Percentiles rank a stretch among this genome's conserved stretches.
Evolutionary conservation across 2,888 invertebrate genomes (phyloP).

Genomic region (Schizaphis graminum): DNA sequence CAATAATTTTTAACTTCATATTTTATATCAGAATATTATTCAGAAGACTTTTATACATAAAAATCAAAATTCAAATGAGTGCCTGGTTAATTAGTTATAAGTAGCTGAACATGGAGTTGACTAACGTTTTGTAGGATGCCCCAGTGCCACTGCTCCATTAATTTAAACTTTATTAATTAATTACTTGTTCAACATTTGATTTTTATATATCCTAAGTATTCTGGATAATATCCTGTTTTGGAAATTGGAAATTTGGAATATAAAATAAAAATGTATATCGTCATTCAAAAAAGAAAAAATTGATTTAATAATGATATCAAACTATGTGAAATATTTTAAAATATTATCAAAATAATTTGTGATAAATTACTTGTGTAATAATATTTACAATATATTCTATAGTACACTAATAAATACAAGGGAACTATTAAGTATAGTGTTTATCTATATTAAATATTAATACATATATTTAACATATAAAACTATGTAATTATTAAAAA

Average conservation of each 20-base stretch:
- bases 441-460: neutral
- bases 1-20: neutral
- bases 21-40: neutral
- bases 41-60: neutral
- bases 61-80: neutral
- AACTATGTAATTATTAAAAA: constrained; percentile 10
- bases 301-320: neutral
- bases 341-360: neutral
- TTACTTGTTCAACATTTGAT: neutral
- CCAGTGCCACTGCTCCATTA: neutral
- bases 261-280: neutral
- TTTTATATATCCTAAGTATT: neutral
- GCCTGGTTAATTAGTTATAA: neutral
- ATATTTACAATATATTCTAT: neutral
- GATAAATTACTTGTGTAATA: neutral
- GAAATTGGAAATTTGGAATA: no score
- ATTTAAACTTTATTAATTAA: neutral
- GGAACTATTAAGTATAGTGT: neutral
- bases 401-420: neutral
- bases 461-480: neutral
- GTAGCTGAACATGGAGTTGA: neutral
- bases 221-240: neutral
- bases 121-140: neutral
- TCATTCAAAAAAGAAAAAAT: neutral
- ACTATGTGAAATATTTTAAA: neutral